Conservation (phyloP, 1,140 invertebrate species). For the Phymastichus coffea region DNA sequence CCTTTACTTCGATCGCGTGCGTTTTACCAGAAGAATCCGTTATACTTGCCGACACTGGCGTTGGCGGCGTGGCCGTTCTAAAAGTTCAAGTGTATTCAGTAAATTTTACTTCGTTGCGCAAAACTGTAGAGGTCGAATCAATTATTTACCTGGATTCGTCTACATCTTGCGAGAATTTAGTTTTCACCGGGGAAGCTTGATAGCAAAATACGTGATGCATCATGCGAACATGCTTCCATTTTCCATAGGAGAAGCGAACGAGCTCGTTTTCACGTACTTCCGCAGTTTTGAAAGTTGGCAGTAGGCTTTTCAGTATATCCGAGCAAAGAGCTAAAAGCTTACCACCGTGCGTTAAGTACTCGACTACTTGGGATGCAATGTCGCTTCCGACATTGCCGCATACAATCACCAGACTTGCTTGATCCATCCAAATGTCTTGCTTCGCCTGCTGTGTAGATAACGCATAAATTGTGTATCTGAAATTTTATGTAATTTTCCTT, state of each 20-base stretch:
- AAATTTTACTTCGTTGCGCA: too few relatives aligned
- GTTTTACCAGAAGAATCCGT: slow-evolving; percentile 65
- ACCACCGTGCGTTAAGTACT: slow-evolving; percentile 74
- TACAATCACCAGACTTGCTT: slow-evolving; percentile 73
- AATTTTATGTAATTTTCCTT: background rate
- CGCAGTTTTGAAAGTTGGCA: slow-evolving; percentile 78
- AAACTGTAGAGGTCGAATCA: too few relatives aligned
- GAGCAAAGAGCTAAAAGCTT: slow-evolving; percentile 80
- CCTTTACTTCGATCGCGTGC: slow-evolving; percentile 71
- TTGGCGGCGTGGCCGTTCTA: slow-evolving; percentile 53
- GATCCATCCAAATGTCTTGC: slow-evolving; percentile 68
- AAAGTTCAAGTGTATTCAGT: too few relatives aligned
- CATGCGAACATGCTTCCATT: slow-evolving; percentile 79
- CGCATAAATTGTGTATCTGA: slow-evolving; percentile 75
- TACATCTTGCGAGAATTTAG: slow-evolving; percentile 73
- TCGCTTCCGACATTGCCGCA: slow-evolving; percentile 70
- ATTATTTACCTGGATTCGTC: slow-evolving; percentile 58
- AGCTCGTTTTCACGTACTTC: slow-evolving; percentile 81
- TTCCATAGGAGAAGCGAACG: slow-evolving; percentile 78
- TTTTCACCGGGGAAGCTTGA: slow-evolving; percentile 76
- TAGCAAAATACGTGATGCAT: slow-evolving; percentile 87
- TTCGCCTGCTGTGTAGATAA: slow-evolving; percentile 64
- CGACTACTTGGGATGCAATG: slow-evolving; percentile 65
- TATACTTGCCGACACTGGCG: slow-evolving; percentile 60
- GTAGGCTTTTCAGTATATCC: slow-evolving; percentile 73